Evolutionary conservation across 2,888 invertebrate genomes (phyloP).

Genomic region (Hypselothyrea guttata): DNA sequence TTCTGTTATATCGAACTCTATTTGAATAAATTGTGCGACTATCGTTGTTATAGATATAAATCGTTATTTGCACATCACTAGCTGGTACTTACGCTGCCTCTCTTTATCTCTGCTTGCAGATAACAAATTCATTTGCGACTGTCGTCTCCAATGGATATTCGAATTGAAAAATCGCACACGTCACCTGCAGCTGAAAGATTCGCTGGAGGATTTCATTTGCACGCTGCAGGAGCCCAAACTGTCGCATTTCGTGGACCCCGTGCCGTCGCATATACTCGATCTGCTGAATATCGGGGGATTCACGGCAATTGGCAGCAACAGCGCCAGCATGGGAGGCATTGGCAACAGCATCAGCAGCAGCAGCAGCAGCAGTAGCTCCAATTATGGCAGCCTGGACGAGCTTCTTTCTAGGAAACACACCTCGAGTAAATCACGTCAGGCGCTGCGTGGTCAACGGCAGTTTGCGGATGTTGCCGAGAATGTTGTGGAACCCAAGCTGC

Average conservation of each 20-base stretch:
- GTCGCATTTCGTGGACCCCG: conserved; percentile 74
- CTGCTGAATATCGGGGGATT: conserved; percentile 72
- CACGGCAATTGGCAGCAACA: conserved; percentile 67
- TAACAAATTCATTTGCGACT: conserved; percentile 92
- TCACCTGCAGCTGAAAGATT: conserved; percentile 86
- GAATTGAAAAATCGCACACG: conserved; percentile 87
- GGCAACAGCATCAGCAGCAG: conserved; percentile 44
- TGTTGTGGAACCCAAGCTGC: conserved; percentile 59
- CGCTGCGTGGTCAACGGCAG: conserved; percentile 70
- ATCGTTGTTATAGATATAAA: too few relatives aligned
- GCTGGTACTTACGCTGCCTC: conserved; percentile 25
- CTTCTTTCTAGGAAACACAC: conserved; percentile 44
- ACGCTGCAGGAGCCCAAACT: conserved; percentile 83
- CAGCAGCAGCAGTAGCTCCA: too few relatives aligned
- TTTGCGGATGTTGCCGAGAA: conserved; percentile 58
- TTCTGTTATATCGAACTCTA: too few relatives aligned
- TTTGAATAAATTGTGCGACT: too few relatives aligned
- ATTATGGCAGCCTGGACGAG: conserved; percentile 58
- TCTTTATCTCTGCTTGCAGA: conserved; percentile 83
- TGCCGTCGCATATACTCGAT: conserved; percentile 75
- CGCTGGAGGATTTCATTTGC: conserved; percentile 88
- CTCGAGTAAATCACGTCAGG: conserved; percentile 61
- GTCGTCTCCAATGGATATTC: conserved; percentile 91
- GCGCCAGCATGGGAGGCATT: conserved; percentile 64
- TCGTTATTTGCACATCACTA: too few relatives aligned